Percentiles rank a stretch among this genome's conserved stretches.
phyloP scores from a whole-genome alignment of 2,888 invertebrate genomes.

The Leucophenga montana region DNA sequence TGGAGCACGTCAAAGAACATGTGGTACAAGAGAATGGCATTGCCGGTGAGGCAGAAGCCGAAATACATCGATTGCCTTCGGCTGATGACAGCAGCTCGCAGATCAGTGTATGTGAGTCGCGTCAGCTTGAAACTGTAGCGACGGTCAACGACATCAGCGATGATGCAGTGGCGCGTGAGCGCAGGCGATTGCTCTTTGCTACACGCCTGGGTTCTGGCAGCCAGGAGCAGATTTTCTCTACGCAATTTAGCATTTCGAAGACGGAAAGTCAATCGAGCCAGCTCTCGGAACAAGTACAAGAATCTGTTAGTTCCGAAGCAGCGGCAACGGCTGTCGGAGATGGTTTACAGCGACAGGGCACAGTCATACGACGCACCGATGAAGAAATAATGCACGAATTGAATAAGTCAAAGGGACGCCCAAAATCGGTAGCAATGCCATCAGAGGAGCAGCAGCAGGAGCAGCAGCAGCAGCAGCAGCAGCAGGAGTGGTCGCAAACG shows the following conservation, averaged over 20 bases:
- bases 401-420: conserved; percentile 13
- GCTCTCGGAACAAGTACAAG: conserved; percentile 74
- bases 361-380: conserved; percentile 66
- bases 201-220: conserved; percentile 79
- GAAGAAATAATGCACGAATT: conserved; percentile 30
- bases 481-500: conserved; percentile 24
- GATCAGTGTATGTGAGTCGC: conserved; percentile 58
- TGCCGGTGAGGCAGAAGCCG: conserved; percentile 47
- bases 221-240: conserved; percentile 81
- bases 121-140: conserved; percentile 63
- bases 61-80: conserved; percentile 65
- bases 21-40: conserved; percentile 61
- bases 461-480: neutral
- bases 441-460: neutral
- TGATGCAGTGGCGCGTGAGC: conserved; percentile 66
- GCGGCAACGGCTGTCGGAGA: conserved; percentile 54
- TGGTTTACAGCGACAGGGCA: conserved; percentile 66
- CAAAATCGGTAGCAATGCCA: neutral
- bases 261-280: conserved; percentile 79
- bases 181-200: conserved; percentile 77
- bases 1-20: conserved; percentile 59
- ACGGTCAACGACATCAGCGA: conserved; percentile 56
- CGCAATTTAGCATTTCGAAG: conserved; percentile 79
- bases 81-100: conserved; percentile 55
- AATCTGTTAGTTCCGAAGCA: conserved; percentile 51